phyloP scores from a whole-genome alignment of 2,113 vertebrate species.

The Elachura formosa region DNA sequence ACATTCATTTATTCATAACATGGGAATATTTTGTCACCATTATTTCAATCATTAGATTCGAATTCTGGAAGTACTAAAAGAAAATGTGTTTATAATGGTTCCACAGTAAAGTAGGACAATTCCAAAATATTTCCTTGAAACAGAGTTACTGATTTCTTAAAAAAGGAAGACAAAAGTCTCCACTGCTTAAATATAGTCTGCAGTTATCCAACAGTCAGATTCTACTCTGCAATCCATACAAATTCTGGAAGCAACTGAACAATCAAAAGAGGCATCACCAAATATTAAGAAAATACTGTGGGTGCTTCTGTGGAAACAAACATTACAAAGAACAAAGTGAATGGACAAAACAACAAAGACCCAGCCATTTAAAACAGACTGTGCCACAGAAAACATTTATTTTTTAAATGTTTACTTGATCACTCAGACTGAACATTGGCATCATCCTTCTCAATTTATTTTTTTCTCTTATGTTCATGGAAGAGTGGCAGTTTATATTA shows the following conservation, averaged over 20 bases:
- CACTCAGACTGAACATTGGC: background rate
- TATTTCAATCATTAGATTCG: conserved; percentile 19
- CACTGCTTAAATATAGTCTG: background rate
- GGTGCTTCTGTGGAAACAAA: background rate
- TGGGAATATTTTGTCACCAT: conserved; percentile 41
- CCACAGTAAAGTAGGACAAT: background rate
- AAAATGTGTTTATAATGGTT: conserved; percentile 2
- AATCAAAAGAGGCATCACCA: background rate
- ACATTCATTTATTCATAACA: conserved; percentile 28
- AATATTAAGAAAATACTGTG: background rate
- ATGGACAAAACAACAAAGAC: background rate
- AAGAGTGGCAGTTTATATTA: background rate
- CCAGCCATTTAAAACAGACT: background rate
- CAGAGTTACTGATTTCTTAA: background rate
- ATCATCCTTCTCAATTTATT: background rate
- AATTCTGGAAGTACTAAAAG: background rate
- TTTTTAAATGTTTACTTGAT: background rate
- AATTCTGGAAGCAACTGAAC: background rate
- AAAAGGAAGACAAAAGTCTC: background rate
- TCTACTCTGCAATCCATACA: background rate
- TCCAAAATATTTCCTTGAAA: background rate
- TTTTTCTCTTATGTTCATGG: background rate
- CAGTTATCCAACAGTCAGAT: background rate
- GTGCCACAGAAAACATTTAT: background rate
- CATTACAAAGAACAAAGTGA: background rate